A percentile compares a stretch with the other conserved stretches of the same genome.
phyloP scores from a whole-genome alignment of 2,797 vertebrate species.

The Notolabrus celidotus region DNA sequence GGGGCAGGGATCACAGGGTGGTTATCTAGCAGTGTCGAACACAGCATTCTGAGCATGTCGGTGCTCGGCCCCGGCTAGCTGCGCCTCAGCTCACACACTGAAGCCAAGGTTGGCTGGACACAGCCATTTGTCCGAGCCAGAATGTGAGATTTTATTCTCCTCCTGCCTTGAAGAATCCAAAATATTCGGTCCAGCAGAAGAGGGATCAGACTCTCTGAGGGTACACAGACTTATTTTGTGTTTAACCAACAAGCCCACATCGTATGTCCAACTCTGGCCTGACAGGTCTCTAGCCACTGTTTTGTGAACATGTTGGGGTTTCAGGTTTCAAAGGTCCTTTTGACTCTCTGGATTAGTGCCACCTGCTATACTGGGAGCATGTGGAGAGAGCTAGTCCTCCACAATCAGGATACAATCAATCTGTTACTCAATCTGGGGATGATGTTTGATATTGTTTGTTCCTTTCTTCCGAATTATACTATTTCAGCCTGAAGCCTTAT shows the following conservation, averaged over 20 bases:
- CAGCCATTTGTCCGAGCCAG: conserved; percentile 38
- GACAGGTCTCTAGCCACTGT: conserved; percentile 35
- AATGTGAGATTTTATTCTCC: conserved; percentile 49
- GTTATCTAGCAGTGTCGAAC: conserved; percentile 58
- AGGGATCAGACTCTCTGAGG: conserved; percentile 30
- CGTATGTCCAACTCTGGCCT: conserved; percentile 9
- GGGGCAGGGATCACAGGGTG: conserved; percentile 43
- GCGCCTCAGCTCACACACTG: conserved; percentile 48
- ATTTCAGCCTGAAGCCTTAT: no score
- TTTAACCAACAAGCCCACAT: conserved; percentile 39
- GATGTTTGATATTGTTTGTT: background rate
- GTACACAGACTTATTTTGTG: conserved; percentile 37
- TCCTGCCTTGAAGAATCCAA: conserved; percentile 41
- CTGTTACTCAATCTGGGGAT: conserved; percentile 1
- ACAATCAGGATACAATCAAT: conserved; percentile 6
- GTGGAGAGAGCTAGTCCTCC: background rate
- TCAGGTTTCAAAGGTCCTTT: conserved; percentile 39
- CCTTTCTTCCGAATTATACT: background rate
- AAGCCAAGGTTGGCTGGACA: conserved; percentile 37
- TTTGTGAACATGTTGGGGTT: conserved; percentile 40
- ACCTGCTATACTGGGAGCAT: conserved; percentile 19
- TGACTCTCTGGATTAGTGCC: conserved; percentile 23
- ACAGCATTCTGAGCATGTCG: conserved; percentile 43
- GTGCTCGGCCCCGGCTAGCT: conserved; percentile 43
- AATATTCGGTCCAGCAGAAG: conserved; percentile 28